Conservation (phyloP, 1,140 invertebrate genomes). For the Sycophaga agraensis region DNA sequence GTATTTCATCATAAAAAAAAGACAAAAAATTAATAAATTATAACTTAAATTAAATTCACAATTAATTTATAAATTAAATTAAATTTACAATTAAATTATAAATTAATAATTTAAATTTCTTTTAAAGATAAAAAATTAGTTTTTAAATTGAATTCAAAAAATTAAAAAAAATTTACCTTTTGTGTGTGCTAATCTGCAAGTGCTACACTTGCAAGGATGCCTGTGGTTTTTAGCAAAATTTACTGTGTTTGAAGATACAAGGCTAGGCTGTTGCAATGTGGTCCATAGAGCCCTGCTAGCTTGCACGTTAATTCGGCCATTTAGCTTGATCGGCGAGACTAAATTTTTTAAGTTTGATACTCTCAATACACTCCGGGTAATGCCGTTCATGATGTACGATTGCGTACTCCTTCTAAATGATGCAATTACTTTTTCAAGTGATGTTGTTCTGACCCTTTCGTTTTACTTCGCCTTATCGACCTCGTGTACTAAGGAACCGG, state of each 20-base stretch:
- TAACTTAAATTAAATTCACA: not conserved
- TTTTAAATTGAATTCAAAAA: too few relatives aligned
- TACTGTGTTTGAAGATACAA: not conserved
- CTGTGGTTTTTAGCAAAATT: constrained; percentile 55
- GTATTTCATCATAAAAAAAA: too few relatives aligned
- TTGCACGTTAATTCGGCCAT: not conserved
- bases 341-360: constrained; percentile 9
- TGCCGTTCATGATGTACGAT: constrained; percentile 76
- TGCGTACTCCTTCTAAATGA: too few relatives aligned
- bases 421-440: too few relatives aligned
- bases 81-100: too few relatives aligned
- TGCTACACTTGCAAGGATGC: constrained; percentile 65
- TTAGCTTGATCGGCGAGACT: not conserved
- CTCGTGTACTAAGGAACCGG: too few relatives aligned
- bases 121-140: too few relatives aligned
- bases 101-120: too few relatives aligned
- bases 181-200: constrained; percentile 64
- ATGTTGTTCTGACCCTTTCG: too few relatives aligned
- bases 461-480: too few relatives aligned
- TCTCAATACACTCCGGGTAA: constrained; percentile 60
- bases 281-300: constrained; percentile 1
- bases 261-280: not conserved
- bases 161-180: constrained; percentile 60
- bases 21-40: too few relatives aligned
- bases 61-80: too few relatives aligned